Evolutionary conservation across 2,888 invertebrate genomes (phyloP), one percentile per base, ranked within the genome.

Genomic region (Tethea ocularis): DNA sequence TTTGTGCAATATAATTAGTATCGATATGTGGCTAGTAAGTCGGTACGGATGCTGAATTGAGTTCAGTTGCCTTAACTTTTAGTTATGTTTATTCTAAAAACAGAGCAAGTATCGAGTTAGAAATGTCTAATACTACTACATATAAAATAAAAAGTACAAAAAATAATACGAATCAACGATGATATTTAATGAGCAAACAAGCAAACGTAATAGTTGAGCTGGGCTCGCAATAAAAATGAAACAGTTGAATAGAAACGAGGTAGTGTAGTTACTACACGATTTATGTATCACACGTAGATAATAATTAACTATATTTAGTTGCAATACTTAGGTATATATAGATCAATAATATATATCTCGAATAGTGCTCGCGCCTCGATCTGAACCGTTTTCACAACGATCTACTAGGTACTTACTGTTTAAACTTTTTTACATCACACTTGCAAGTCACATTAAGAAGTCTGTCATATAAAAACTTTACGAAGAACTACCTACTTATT

Each of bases 191-290:
- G 89, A 89, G 86, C 90, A 89, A 88, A 83, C 73, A 86, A 86
- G 83, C 86, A 81, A 84, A 83, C 74, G 73, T 83, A 82, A 80
- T 74, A 78, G 29, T 64, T 78, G 92, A 93, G 91, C 91, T 90
- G 87, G 69, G 92, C 92, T 90, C 91, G 80, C 75, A 71, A 81
- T 76, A 71, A 76, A 80, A 73, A 76, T 68, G 70, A 82, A 84
- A 82, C 75, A 74, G 74, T 77, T 71, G 72, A 81, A 77, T 81
- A 83, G 79, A 86, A 83, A 86, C 87, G 90, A 92, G 91, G 89
- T 90, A 89, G 89, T 90, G 89, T 89, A 91, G 89, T 89, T 88
- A 80, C 91, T 91, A 92, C 91, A 91, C 90, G 80, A 83, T 71
- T 77, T 77, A 84, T 79, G 81, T 89, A 90, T 89, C 89, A 91